Base-by-base conservation (phyloP, 2,113 vertebrate species). In the Perognathus longimembris region DNA sequence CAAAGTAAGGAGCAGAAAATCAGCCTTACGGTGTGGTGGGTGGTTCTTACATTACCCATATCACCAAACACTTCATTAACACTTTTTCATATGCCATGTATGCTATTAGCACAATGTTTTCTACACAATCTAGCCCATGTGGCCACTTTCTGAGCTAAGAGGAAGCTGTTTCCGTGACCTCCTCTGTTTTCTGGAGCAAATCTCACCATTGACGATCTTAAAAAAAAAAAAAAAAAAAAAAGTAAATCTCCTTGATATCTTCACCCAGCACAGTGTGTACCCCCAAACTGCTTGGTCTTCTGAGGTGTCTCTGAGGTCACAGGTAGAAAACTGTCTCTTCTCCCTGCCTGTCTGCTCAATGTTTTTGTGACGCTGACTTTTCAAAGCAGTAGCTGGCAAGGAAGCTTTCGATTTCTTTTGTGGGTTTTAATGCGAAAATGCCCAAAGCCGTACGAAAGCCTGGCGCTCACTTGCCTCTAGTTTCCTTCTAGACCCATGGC, bases 401-500 rank as follows among this genome's bases (percentile, higher is more conserved):
- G 34, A 57, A 94, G 36, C 73, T 94, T 89, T 91, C 63, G 30
- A 38, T 90, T 89, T 87, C 24, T 83, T 86, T 74, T 75, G 69
- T 66, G 67, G 66, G 38, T 50, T 92, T 93, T 78, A 89, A 91
- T 7, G 1, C 76, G 61, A 9, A 94, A 79, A 59, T 85, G 40
- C 38, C 34, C 89, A 89, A 40, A 54, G 66, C 50, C 63, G 30
- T 83, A 18, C 63, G 76, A 36, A 80, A 40, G 21, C 32, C 15
- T 54, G 32, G 8, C 57, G 66, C 14, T 66, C 32, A 64, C 42
- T 69, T 40, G 9, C 30, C 21, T 54, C 45, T n/a, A n/a, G 7
- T 88, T 85, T n/a, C 50, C 38, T 70, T 80, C 28, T 40, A 69
- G 22, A 32, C 0, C 8, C 15, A 32, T 30, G 34, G 32, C 30